These are phyloP conservation scores for Masticophis lateralis DNA, from an alignment of 2,797 vertebrate genomes.

Conservation along the genomic window DNA sequence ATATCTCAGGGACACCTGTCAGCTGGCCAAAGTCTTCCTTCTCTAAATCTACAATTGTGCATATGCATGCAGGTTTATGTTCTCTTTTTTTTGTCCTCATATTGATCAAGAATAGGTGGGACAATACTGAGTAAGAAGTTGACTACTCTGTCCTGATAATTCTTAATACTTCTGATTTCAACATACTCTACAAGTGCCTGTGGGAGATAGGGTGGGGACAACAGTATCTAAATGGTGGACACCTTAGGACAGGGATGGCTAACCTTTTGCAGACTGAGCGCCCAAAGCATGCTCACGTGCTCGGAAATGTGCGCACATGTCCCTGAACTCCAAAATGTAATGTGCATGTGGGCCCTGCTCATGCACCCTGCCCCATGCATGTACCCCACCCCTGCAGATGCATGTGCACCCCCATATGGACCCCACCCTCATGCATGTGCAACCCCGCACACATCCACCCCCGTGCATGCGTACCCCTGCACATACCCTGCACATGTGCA, in stretches of 20 bases:
- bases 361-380: background rate
- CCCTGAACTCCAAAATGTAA: too few species aligned
- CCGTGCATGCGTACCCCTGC: too few species aligned
- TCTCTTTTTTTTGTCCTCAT: background rate
- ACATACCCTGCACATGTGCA: too few species aligned
- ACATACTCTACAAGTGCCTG: background rate
- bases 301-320: too few species aligned
- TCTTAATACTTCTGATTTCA: background rate
- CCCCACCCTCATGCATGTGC: too few species aligned
- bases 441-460: too few species aligned
- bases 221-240: background rate
- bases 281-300: too few species aligned
- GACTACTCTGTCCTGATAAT: background rate
- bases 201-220: background rate
- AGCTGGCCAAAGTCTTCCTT: background rate
- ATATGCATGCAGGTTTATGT: background rate
- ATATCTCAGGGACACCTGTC: background rate
- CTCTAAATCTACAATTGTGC: background rate
- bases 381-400: too few species aligned
- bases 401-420: too few species aligned
- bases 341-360: too few species aligned
- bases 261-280: too few species aligned
- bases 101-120: background rate
- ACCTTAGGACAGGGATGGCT: background rate
- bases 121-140: background rate